phyloP scores from a whole-genome alignment of 2,888 invertebrate genomes.

The Plagodis pulveraria region DNA sequence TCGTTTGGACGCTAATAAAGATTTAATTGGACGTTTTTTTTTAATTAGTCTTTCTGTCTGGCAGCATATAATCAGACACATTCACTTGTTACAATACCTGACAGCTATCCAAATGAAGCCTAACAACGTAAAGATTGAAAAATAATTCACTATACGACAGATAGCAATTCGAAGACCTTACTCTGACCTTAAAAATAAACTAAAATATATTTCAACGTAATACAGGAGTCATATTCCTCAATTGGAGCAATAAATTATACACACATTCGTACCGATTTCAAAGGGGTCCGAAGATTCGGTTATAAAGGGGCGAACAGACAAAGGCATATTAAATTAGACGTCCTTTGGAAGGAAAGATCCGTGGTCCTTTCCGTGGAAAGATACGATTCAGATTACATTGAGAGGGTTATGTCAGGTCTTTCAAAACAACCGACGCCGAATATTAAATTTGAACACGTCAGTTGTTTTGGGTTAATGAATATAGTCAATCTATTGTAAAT shows the following conservation, averaged over 20 bases:
- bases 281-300: slow-evolving; percentile 18
- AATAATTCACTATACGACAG: no score
- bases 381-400: slow-evolving; percentile 25
- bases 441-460: slow-evolving; percentile 13
- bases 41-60: slow-evolving; percentile 5
- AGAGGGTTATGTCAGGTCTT: slow-evolving; percentile 17
- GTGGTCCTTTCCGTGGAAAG: slow-evolving; percentile 17
- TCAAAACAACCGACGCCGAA: slow-evolving; percentile 19
- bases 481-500: slow-evolving; percentile 9
- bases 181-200: no score
- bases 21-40: slow-evolving; percentile 5
- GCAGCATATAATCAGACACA: not conserved
- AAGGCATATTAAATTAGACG: slow-evolving; percentile 26
- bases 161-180: no score
- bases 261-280: slow-evolving; percentile 16
- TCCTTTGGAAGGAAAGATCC: slow-evolving; percentile 11
- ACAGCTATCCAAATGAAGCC: no score
- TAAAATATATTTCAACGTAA: not conserved
- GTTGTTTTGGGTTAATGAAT: slow-evolving; percentile 14
- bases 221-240: not conserved
- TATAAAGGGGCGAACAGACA: slow-evolving; percentile 19
- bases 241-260: slow-evolving; percentile 2
- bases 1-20: not conserved
- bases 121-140: no score
- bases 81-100: no score